Percentiles rank a stretch among this genome's conserved stretches.
Evolutionary conservation across 2,888 invertebrate genomes (phyloP).

Genomic region (Drosophila borborema): DNA sequence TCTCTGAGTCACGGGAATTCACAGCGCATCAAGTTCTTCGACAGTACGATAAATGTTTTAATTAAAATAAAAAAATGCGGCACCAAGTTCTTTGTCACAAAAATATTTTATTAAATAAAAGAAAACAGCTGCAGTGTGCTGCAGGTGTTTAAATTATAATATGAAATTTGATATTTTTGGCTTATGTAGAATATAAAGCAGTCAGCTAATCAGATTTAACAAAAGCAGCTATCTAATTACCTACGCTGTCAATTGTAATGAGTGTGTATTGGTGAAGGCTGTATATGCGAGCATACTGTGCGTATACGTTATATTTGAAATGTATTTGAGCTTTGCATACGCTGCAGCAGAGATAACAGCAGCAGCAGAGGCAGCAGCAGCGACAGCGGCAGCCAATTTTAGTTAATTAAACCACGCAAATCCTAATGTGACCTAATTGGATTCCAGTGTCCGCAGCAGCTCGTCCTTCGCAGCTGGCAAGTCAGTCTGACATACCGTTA

Average conservation of each 20-base stretch:
- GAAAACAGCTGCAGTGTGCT: not conserved
- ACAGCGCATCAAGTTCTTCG: not conserved
- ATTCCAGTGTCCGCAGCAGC: slow-evolving; percentile 29
- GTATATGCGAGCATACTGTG: not conserved
- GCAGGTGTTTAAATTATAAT: not conserved
- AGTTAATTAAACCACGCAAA: slow-evolving; percentile 76
- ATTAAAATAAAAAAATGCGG: slow-evolving; percentile 1
- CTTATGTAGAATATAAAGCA: not conserved
- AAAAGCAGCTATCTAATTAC: slow-evolving; percentile 4
- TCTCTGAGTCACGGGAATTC: not conserved
- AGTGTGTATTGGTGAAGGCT: not conserved
- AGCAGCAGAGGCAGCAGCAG: slow-evolving; percentile 6
- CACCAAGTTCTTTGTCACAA: not conserved
- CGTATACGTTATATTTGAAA: slow-evolving; percentile 3
- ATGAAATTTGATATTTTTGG: not conserved
- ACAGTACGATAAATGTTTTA: slow-evolving; percentile 2
- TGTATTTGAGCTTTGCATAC: slow-evolving; percentile 33
- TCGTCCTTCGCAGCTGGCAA: not conserved
- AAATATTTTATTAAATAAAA: not conserved
- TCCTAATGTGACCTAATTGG: slow-evolving; percentile 76
- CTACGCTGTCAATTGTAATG: slow-evolving; percentile 2
- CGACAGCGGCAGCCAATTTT: slow-evolving; percentile 53
- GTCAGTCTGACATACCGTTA: slow-evolving; percentile 28
- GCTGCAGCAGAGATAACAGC: slow-evolving; percentile 14
- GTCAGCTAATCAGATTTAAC: slow-evolving; percentile 1